Conservation (phyloP, 2,797 vertebrate species). For the Pantherophis alleghaniensis region DNA sequence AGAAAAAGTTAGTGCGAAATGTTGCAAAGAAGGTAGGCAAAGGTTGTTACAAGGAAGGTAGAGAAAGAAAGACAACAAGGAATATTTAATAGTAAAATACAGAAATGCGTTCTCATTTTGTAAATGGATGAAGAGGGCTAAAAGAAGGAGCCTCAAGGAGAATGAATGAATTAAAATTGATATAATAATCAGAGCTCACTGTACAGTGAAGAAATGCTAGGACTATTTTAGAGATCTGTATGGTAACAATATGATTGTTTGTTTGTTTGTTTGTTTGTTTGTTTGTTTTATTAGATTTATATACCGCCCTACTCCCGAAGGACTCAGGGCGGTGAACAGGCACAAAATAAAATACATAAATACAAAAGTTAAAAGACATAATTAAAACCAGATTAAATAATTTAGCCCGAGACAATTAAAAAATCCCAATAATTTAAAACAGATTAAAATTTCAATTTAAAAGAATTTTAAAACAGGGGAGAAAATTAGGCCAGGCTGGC, state of each 20-base stretch:
- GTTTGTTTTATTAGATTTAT: too few species aligned
- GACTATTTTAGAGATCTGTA: not conserved
- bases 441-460: too few species aligned
- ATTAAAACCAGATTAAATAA: too few species aligned
- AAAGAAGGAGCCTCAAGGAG: not conserved
- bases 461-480: too few species aligned
- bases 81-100: not conserved
- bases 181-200: not conserved
- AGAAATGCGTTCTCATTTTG: not conserved
- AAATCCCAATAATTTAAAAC: too few species aligned
- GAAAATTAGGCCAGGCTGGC: too few species aligned
- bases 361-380: too few species aligned
- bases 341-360: too few species aligned
- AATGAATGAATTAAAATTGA: not conserved
- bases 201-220: not conserved
- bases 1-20: not conserved
- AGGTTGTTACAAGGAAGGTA: not conserved
- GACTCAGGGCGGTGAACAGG: too few species aligned
- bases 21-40: not conserved
- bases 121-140: not conserved
- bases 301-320: too few species aligned
- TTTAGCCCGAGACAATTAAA: too few species aligned
- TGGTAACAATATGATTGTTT: not conserved
- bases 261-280: not conserved
- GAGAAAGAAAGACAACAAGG: not conserved